phyloP scores from a whole-genome alignment of 2,888 invertebrate species.

The Cryptocephalus moraei region DNA sequence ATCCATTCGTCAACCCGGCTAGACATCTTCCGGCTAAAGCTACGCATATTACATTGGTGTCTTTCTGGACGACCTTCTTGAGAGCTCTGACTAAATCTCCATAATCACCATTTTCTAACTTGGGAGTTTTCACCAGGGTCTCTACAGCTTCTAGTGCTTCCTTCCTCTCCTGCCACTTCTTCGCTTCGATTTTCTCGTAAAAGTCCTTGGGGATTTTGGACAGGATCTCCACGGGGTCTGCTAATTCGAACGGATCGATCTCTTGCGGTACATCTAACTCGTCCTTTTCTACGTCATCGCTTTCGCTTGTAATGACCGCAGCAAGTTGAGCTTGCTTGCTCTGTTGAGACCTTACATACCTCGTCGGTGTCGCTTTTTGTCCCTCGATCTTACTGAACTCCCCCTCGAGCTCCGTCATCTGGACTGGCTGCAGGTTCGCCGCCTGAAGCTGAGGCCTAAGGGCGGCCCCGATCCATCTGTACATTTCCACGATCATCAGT shows the following conservation, averaged over 20 bases:
- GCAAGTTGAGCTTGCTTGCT: constrained; percentile 48
- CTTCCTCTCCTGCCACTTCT: constrained; percentile 95
- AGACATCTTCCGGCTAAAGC: constrained; percentile 78
- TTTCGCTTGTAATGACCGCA: constrained; percentile 19
- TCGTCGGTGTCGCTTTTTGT: constrained; percentile 56
- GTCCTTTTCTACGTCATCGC: constrained; percentile 45
- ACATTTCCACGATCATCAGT: constrained; percentile 83
- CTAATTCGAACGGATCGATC: constrained; percentile 81
- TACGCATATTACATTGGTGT: constrained; percentile 89
- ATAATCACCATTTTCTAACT: constrained; percentile 86
- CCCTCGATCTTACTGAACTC: constrained; percentile 69
- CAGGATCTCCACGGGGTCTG: constrained; percentile 88
- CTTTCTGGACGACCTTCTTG: constrained; percentile 87
- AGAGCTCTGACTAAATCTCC: constrained; percentile 78
- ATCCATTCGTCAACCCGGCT: constrained; percentile 69
- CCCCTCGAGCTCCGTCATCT: constrained; percentile 77
- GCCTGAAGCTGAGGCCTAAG: constrained; percentile 54
- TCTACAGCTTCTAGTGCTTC: constrained; percentile 81
- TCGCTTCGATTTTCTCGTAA: constrained; percentile 86
- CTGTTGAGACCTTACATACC: constrained; percentile 77
- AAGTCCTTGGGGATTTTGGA: constrained; percentile 92
- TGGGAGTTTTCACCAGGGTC: constrained; percentile 67
- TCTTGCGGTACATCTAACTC: constrained; percentile 43
- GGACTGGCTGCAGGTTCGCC: constrained; percentile 76
- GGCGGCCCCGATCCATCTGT: constrained; percentile 50